A percentile compares a stretch with the other conserved stretches of the same genome.
Evolutionary conservation across 2,113 vertebrate genomes (phyloP).

Genomic region (Peromyscus maniculatus): DNA sequence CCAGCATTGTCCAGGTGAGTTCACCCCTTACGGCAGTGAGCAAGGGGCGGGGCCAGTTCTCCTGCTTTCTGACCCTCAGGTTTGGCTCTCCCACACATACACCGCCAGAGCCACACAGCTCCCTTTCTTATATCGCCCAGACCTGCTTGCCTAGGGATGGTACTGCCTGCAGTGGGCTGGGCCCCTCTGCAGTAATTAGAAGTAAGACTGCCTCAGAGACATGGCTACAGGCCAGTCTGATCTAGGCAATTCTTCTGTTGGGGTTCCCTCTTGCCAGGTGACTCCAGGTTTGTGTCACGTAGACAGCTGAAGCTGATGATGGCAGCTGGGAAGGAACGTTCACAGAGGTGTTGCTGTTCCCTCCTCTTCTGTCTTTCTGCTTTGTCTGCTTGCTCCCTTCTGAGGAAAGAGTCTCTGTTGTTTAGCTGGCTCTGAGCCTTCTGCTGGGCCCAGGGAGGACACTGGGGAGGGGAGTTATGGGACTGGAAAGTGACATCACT

Average conservation of each 20-base stretch:
- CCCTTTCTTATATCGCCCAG: neutral
- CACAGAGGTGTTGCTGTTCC: neutral
- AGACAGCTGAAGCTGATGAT: neutral
- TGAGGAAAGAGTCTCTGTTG: neutral
- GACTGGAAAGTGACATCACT: constrained; percentile 20
- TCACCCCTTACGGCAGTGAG: too few relatives aligned
- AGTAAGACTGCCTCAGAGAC: neutral
- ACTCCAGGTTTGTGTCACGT: neutral
- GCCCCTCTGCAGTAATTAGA: neutral
- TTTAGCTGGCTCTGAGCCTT: neutral
- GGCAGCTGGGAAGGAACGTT: neutral
- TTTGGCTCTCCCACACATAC: too few relatives aligned
- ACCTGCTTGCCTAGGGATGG: neutral
- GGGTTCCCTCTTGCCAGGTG: neutral
- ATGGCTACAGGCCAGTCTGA: neutral
- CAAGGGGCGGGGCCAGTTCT: too few relatives aligned
- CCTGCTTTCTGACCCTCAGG: too few relatives aligned
- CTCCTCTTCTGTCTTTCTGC: too few relatives aligned
- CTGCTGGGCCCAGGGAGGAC: neutral
- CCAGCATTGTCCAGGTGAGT: too few relatives aligned
- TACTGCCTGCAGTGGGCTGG: neutral
- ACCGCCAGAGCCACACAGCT: neutral
- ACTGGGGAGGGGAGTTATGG: neutral
- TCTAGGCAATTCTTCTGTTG: neutral
- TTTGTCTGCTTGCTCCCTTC: neutral